Evolutionary conservation across 2,888 invertebrate species (phyloP), one percentile per base, ranked within the genome.

Genomic region (Anthrax anthrax): DNA sequence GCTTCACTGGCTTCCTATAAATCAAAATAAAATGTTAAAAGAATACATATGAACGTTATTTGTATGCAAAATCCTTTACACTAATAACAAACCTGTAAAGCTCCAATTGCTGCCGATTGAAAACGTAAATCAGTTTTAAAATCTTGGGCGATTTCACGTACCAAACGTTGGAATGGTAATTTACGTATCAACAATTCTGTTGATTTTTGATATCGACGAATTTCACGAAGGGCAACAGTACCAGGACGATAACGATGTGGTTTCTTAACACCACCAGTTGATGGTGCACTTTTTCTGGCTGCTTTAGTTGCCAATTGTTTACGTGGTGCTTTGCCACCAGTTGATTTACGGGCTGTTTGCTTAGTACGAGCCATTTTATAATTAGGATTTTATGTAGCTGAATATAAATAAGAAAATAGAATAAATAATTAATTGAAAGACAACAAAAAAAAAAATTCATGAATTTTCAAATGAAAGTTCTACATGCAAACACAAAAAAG

Each of bases 191-290:
- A 74, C 78, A 94, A 78, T 70, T 95, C 94, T 6, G 94, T 94
- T 2, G 89, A 89, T 68, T 94, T 94, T 71, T 95, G 94, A 70
- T 94, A 95, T 72, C 94, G 84, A 73, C 94, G 81, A 69, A 95
- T 95, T 78, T 95, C 95, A 74, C 94, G 81, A 60, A 95, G 84
- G 54, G 94, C 95, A 51, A 95, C 94, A 32, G 94, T 95, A 74
- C 94, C 94, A 51, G 94, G 92, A 67, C 92, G 86, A 71, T 92
- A 92, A 76, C 92, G 84, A 82, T 94, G 92, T 54, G 92, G 92
- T 68, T 94, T 94, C 77, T 94, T 94, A 2, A 94, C 91, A 56
- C 92, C 92, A 57, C 92, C 92, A 57, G 92, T 91, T 55, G 91
- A 87, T 34, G 92, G 92, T 34, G 92, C 92, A 52, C 88, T 89